Percentiles rank a stretch among this genome's conserved stretches.
phyloP scores from a whole-genome alignment of 2,113 vertebrate species.

The Pagrus major region DNA sequence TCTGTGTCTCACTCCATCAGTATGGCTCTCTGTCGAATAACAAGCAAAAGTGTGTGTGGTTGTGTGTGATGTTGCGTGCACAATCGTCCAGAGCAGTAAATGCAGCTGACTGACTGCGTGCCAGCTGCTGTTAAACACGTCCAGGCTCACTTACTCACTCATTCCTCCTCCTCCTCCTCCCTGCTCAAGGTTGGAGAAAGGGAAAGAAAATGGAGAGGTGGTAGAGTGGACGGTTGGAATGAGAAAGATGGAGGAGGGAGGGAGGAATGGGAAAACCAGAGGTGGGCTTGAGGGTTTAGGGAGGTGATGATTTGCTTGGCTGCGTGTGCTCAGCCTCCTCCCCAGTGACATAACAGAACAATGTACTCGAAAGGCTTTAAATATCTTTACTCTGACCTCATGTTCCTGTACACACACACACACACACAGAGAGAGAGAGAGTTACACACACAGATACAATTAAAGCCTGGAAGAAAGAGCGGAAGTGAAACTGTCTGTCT shows the following conservation, averaged over 20 bases:
- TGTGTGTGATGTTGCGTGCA: conserved; percentile 45
- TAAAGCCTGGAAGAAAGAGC: conserved; percentile 51
- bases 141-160: conserved; percentile 66
- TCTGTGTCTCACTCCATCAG: conserved; percentile 59
- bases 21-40: conserved; percentile 56
- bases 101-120: conserved; percentile 65
- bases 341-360: conserved; percentile 77
- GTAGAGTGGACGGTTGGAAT: conserved; percentile 40
- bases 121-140: conserved; percentile 76
- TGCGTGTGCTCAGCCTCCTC: conserved; percentile 67
- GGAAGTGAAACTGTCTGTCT: conserved; percentile 61
- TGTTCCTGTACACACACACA: conserved; percentile 51
- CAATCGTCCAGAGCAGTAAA: conserved; percentile 63
- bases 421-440: no score
- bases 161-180: conserved; percentile 34
- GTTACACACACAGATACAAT: conserved; percentile 34
- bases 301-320: conserved; percentile 76
- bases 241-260: conserved; percentile 23
- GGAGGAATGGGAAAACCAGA: conserved; percentile 64
- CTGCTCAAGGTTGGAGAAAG: conserved; percentile 39
- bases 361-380: conserved; percentile 77
- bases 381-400: conserved; percentile 82
- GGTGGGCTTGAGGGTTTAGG: conserved; percentile 70
- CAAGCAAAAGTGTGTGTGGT: conserved; percentile 32
- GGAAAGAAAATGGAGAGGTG: conserved; percentile 52